Evolutionary conservation across 2,888 invertebrate genomes (phyloP).

Genomic region (Meloe dianella): DNA sequence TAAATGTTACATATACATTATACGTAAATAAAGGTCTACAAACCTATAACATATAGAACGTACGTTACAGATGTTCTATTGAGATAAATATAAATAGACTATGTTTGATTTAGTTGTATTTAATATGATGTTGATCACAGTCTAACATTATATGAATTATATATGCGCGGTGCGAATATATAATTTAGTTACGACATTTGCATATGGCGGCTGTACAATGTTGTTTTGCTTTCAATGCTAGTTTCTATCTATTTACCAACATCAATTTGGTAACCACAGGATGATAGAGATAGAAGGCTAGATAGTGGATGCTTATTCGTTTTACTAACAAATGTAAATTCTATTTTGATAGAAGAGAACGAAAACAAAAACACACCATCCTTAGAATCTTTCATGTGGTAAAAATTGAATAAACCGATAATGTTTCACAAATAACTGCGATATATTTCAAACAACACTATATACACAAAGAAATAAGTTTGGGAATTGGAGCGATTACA

Average conservation of each 20-base stretch:
- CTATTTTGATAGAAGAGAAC: not conserved
- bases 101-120: constrained; percentile 17
- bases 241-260: constrained; percentile 14
- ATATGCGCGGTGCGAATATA: constrained; percentile 58
- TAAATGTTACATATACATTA: constrained; percentile 30
- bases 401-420: not conserved
- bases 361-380: not conserved
- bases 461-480: not conserved
- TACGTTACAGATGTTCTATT: constrained; percentile 46
- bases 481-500: not conserved
- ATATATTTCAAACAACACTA: not conserved
- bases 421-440: not conserved
- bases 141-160: constrained; percentile 49
- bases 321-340: constrained; percentile 13
- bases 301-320: not conserved
- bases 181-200: constrained; percentile 60
- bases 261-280: constrained; percentile 6
- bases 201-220: constrained; percentile 56
- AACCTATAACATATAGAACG: constrained; percentile 25
- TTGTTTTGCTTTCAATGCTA: constrained; percentile 5
- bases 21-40: constrained; percentile 17
- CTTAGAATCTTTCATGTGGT: not conserved
- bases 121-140: constrained; percentile 30
- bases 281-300: not conserved
- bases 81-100: constrained; percentile 40